Evolutionary conservation across 2,797 vertebrate genomes (phyloP), one percentile per base, ranked within the genome.

Genomic region (Setipinna tenuifilis): DNA sequence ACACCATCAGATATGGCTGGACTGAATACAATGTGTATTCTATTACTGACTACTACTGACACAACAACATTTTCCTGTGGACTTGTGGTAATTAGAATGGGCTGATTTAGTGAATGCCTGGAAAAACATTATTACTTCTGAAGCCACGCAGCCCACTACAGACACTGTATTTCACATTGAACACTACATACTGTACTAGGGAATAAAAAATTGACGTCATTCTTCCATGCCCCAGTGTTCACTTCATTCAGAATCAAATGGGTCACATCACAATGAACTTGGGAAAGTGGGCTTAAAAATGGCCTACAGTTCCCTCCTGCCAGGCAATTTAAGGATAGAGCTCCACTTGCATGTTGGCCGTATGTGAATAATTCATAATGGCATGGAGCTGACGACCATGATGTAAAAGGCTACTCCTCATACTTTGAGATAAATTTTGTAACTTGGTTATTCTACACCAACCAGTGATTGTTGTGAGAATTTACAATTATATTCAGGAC

Each of bases 201-300:
- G 68, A 31, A 75, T 75, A 7, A 35, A 35, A 35, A 35, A 35
- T 75, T 35, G 14, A 75, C 35, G 25, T 75, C 68, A 75, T 28
- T 75, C 68, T 17, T 14, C 25, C 12, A 17, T 35, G 50, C 7
- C 50, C 35, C 65, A 71, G 65, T 71, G 25, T 31, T 71, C 28
- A 14, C 71, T 44, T 78, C 71, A 44, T 78, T 21, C 7, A 19
- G 71, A 19, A 41, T 78, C 31, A 78, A 78, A 78, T 78, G 7
- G 71, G 31, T 54, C 50, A 54, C 50, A 41, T 19, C 17, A 78
- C 35, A 78, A 35, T 78, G 35, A 78, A 78, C 71, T 78, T 78
- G 71, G 41, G 31, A 21, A 44, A 78, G 35, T 78, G 31, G 17
- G 31, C 71, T 78, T 78, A 44, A 78, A 78, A 23, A 78, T 41